Evolutionary conservation across 2,888 invertebrate species (phyloP).

Genomic region (Eubasilissa splendida): DNA sequence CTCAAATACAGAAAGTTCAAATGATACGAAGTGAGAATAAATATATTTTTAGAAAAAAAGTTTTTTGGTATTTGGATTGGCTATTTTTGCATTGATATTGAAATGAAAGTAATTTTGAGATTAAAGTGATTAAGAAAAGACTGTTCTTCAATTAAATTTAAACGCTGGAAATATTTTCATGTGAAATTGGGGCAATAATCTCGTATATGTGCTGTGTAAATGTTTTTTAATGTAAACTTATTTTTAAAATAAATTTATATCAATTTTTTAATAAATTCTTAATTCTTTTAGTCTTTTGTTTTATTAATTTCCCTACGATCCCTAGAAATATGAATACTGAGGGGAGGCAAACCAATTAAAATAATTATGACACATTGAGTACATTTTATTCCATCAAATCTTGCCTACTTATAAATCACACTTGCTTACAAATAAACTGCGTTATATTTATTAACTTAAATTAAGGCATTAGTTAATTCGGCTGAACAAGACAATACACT

Average conservation of each 20-base stretch:
- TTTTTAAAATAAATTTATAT: constrained; percentile 30
- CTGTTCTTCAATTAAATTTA: background rate
- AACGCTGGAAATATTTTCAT: constrained; percentile 6
- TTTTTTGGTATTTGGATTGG: constrained; percentile 3
- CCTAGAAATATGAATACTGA: background rate
- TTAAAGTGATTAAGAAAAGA: background rate
- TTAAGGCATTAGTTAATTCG: background rate
- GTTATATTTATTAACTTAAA: background rate
- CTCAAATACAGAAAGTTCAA: constrained; percentile 3
- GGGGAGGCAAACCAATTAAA: no score
- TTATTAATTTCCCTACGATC: background rate
- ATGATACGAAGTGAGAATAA: background rate
- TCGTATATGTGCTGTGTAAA: constrained; percentile 23
- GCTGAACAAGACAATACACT: no score
- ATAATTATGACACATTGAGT: no score
- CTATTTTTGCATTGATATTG: background rate
- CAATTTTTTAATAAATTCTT: background rate
- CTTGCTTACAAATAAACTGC: background rate
- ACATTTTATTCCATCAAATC: no score
- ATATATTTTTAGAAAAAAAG: constrained; percentile 1
- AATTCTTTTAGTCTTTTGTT: background rate
- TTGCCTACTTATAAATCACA: background rate
- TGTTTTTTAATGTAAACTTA: constrained; percentile 20
- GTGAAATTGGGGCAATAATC: constrained; percentile 20
- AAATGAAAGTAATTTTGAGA: background rate